Evolutionary conservation across 2,113 vertebrate genomes (phyloP), one percentile per base, ranked within the genome.

Genomic region (Myotis brandtii): DNA sequence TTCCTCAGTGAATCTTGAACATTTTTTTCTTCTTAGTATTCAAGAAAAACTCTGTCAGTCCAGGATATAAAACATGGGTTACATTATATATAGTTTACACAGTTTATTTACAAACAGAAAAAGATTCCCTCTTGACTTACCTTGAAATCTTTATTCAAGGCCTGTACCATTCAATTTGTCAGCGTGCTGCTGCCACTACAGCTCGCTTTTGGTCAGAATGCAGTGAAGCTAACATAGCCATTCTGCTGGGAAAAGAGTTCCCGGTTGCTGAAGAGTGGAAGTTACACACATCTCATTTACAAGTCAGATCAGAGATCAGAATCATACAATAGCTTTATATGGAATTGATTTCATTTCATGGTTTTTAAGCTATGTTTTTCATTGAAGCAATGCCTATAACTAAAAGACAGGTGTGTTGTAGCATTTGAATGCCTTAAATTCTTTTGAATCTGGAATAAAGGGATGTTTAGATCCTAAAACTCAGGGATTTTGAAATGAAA

Each of bases 301-400:
- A 96, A 95, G 89, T 95, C 93, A 96, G 80, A 96, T 96, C 89
- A 95, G 89, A 62, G 89, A 86, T 94, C 79, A 64, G 69, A 96
- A 66, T 96, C 67, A 46, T 50, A 52, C 0, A 10, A 82, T 84
- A 93, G 70, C 76, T 97, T 96, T 95, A 84, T 89, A 66, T 92
- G 80, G 40, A 96, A 93, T 91, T 95, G 67, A 94, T 96, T 93
- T 96, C 62, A 93, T 97, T 95, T 94, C 67, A 73, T 96, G 88
- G 76, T 50, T 97, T 95, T 96, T 69, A 82, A 77, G 17, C 73
- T 86, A 23, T 88, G 59, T 90, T 93, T 94, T 93, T 84, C 18
- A 64, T 16, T 82, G 85, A 96, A 92, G 54, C 43, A 93, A 10
- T 86, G 64, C 64, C 50, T 83, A 2, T 89, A 75, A 92, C 23